Conservation (phyloP, 2,888 invertebrate genomes). For the Tenthredo amoena region DNA sequence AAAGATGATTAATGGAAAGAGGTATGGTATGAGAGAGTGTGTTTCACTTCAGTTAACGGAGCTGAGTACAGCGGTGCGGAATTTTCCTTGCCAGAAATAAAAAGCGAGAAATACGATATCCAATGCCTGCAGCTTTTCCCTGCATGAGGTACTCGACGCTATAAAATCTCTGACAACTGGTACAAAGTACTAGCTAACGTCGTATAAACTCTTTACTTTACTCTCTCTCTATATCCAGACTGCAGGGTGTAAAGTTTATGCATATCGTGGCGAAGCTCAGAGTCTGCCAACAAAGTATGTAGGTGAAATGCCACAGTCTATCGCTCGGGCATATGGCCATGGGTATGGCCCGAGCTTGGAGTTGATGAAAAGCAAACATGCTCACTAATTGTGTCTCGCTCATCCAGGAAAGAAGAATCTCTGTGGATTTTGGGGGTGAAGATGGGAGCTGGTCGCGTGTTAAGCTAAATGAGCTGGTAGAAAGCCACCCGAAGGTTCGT, state of each 20-base stretch:
- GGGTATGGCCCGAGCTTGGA: background rate
- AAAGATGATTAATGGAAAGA: background rate
- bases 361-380: constrained; percentile 55
- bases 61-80: background rate
- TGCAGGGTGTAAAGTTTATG: constrained; percentile 32
- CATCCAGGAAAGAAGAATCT: constrained; percentile 42
- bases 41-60: background rate
- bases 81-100: background rate
- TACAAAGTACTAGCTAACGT: constrained; percentile 25
- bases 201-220: constrained; percentile 10
- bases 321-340: background rate
- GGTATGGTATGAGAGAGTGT: background rate
- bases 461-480: constrained; percentile 46
- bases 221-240: background rate
- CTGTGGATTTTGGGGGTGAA: constrained; percentile 38
- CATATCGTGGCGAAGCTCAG: background rate
- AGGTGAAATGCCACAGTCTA: constrained; percentile 33
- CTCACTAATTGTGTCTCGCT: constrained; percentile 43
- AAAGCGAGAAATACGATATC: background rate
- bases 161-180: constrained; percentile 18
- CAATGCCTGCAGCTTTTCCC: background rate
- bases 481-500: background rate
- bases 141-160: background rate
- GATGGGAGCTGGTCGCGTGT: constrained; percentile 38
- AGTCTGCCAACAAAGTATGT: background rate